These are phyloP conservation scores for Himantopus leucocephalus DNA, from an alignment of 2,113 vertebrate genomes.

Conservation along the genomic window DNA sequence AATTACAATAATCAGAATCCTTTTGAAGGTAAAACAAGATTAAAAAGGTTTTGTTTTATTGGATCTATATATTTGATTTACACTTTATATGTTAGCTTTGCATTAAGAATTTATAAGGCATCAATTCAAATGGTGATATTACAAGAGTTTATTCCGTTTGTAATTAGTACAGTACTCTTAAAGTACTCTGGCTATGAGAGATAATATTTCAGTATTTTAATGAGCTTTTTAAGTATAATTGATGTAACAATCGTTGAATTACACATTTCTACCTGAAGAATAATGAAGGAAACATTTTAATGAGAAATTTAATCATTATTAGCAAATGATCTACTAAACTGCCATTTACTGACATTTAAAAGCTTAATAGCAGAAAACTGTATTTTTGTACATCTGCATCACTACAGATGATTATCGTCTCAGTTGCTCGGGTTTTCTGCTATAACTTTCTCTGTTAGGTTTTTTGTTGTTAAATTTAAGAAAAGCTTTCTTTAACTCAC, in stretches of 20 bases:
- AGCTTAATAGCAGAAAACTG: conserved; percentile 72
- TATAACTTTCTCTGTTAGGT: conserved; percentile 32
- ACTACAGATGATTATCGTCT: conserved; percentile 40
- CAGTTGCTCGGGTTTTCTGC: conserved; percentile 33
- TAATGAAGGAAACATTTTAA: conserved; percentile 86
- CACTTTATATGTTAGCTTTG: conserved; percentile 85
- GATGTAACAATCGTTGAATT: conserved; percentile 84
- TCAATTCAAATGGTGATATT: conserved; percentile 82
- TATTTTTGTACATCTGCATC: conserved; percentile 66
- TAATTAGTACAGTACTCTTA: conserved; percentile 86
- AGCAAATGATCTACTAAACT: conserved; percentile 83
- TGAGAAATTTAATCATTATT: conserved; percentile 86
- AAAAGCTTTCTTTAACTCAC: conserved; percentile 64
- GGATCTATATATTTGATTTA: conserved; percentile 89
- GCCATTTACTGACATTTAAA: conserved; percentile 84
- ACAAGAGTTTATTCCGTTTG: conserved; percentile 84
- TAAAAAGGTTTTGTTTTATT: conserved; percentile 86
- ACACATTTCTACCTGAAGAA: conserved; percentile 85
- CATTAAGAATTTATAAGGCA: conserved; percentile 90
- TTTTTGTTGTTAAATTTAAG: conserved; percentile 71
- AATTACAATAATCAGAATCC: conserved; percentile 85
- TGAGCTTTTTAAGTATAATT: conserved; percentile 87
- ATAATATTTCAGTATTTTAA: conserved; percentile 88
- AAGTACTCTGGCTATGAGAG: conserved; percentile 77
- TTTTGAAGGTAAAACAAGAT: conserved; percentile 83